A percentile compares a stretch with the other conserved stretches of the same genome.
phyloP scores from a whole-genome alignment of 2,888 invertebrate species.

The Lepidocyrtoides sp. region DNA sequence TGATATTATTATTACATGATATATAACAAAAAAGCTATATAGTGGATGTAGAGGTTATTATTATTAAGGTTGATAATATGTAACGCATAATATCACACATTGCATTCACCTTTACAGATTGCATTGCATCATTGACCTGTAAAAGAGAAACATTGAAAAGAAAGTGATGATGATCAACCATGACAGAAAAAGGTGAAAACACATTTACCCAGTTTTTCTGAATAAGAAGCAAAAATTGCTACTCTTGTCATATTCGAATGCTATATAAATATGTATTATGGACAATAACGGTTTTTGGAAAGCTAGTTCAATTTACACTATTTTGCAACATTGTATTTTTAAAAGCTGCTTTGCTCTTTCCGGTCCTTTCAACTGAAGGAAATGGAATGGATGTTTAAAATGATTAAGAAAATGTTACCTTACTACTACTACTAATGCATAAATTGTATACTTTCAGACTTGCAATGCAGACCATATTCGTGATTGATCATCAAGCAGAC shows the following conservation, averaged over 20 bases:
- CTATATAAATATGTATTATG: too few relatives aligned
- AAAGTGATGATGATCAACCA: constrained; percentile 34
- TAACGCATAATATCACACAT: constrained; percentile 18
- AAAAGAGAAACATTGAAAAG: constrained; percentile 7
- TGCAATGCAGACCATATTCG: too few relatives aligned
- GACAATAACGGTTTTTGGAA: not conserved
- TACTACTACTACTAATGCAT: too few relatives aligned
- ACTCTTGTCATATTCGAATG: not conserved
- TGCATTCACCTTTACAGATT: not conserved
- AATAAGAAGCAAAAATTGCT: constrained; percentile 15
- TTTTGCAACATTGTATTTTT: not conserved
- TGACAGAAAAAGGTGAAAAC: constrained; percentile 55
- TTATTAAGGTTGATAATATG: too few relatives aligned
- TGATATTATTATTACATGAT: too few relatives aligned
- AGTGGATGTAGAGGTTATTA: too few relatives aligned
- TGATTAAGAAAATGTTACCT: not conserved
- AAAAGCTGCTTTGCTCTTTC: not conserved
- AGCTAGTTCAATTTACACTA: not conserved
- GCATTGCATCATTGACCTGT: constrained; percentile 49
- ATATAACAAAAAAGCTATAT: too few relatives aligned
- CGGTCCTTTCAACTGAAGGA: not conserved
- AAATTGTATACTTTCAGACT: too few relatives aligned
- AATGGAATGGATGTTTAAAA: not conserved
- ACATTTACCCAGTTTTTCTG: not conserved
- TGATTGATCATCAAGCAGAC: too few relatives aligned